Percentiles rank a stretch among this genome's conserved stretches.
Conservation (phyloP, 2,888 invertebrate species). For the Catocala nupta region DNA sequence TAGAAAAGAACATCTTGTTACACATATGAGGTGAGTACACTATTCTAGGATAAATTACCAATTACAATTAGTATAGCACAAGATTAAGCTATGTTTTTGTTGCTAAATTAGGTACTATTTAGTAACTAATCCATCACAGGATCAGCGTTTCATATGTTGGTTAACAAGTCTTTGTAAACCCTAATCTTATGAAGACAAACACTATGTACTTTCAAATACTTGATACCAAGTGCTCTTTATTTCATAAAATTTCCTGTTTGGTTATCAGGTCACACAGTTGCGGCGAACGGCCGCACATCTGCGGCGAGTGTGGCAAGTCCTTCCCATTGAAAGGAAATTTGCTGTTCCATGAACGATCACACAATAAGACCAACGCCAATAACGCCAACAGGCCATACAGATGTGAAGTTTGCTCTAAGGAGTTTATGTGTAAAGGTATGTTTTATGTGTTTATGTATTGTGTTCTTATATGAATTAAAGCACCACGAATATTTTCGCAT, state of each 20-base stretch:
- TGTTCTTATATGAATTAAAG: neutral
- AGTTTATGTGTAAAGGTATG: slow-evolving; percentile 94
- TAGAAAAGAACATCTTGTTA: slow-evolving; percentile 91
- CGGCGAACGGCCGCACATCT: slow-evolving; percentile 93
- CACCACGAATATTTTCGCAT: no score
- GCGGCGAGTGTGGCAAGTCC: slow-evolving; percentile 94
- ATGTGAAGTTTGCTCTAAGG: slow-evolving; percentile 94
- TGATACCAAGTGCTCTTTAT: no score
- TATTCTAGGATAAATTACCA: neutral
- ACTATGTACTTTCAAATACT: no score
- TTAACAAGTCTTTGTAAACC: no score
- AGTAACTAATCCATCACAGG: no score
- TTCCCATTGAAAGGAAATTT: slow-evolving; percentile 95
- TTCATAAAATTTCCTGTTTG: slow-evolving; percentile 1
- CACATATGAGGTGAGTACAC: slow-evolving; percentile 89
- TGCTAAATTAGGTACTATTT: no score
- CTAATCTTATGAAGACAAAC: no score
- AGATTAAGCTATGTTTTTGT: no score
- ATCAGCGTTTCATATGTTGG: no score
- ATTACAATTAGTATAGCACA: no score
- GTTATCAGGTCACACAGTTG: slow-evolving; percentile 87
- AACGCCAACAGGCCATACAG: slow-evolving; percentile 89
- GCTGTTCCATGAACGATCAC: slow-evolving; percentile 95
- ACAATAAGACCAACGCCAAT: slow-evolving; percentile 90
- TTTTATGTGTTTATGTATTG: neutral